Evolutionary conservation across 2,113 vertebrate genomes (phyloP).

Genomic region (Puntigrus tetrazona): DNA sequence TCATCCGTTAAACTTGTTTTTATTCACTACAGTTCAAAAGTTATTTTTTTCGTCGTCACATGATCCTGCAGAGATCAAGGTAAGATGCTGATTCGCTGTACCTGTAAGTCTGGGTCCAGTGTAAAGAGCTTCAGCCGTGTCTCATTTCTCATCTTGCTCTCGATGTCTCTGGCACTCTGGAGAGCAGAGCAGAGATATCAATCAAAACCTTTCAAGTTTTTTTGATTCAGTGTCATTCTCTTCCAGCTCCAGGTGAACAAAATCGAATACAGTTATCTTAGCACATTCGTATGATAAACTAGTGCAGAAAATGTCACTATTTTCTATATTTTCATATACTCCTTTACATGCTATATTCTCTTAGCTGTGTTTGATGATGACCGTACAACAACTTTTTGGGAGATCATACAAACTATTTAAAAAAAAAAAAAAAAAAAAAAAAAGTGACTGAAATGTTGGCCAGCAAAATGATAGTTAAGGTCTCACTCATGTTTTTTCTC

Average conservation of each 20-base stretch:
- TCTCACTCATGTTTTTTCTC: too few relatives aligned
- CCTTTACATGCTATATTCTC: background rate
- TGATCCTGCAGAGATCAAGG: background rate
- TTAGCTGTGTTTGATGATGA: background rate
- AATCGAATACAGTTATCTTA: background rate
- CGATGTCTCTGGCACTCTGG: slow-evolving; percentile 91
- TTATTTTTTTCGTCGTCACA: too few relatives aligned
- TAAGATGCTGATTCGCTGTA: slow-evolving; percentile 57
- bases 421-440: too few relatives aligned
- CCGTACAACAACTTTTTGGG: background rate
- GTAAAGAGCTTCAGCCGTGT: slow-evolving; percentile 93
- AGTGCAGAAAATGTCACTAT: background rate
- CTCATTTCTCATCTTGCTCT: slow-evolving; percentile 90
- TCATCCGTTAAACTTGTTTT: background rate
- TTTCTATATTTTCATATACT: background rate
- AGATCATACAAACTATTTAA: too few relatives aligned
- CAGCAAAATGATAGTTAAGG: background rate
- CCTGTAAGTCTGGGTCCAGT: slow-evolving; percentile 96
- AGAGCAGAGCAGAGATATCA: slow-evolving; percentile 29
- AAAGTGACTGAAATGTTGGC: too few relatives aligned
- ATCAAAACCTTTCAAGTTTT: background rate
- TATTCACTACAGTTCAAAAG: background rate
- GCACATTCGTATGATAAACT: background rate
- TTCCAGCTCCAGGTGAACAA: background rate
- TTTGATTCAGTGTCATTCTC: background rate